Evolutionary conservation across 2,797 vertebrate species (phyloP).

Genomic region (Helicolenus hilgendorfi): DNA sequence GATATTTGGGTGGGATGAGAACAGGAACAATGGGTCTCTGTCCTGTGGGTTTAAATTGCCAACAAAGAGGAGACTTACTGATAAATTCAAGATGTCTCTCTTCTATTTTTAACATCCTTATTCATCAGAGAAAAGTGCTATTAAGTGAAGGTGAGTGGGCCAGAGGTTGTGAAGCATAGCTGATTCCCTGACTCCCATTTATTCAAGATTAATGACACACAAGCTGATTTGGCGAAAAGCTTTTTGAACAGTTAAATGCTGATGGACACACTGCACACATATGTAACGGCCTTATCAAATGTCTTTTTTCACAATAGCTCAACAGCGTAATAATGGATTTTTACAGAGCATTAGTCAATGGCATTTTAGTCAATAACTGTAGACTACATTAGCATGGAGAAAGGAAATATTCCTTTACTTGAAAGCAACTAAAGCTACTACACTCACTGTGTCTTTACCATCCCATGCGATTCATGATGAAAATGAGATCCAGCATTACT

Average conservation of each 20-base stretch:
- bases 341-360: neutral
- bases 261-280: neutral
- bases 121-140: slow-evolving; percentile 33
- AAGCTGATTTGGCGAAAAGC: neutral
- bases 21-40: slow-evolving; percentile 27
- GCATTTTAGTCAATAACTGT: neutral
- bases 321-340: neutral
- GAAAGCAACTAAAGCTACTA: neutral
- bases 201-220: slow-evolving; percentile 2
- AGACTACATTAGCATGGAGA: neutral
- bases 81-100: slow-evolving; percentile 33
- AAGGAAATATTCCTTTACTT: neutral
- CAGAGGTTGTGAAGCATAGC: slow-evolving; percentile 6
- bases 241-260: slow-evolving; percentile 9
- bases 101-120: slow-evolving; percentile 39
- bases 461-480: neutral
- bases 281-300: neutral
- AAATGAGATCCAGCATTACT: slow-evolving; percentile 15
- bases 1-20: slow-evolving; percentile 9
- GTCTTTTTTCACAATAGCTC: neutral
- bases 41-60: slow-evolving; percentile 41
- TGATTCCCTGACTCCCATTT: neutral
- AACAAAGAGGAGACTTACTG: slow-evolving; percentile 8
- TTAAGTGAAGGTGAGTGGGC: slow-evolving; percentile 32
- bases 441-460: neutral